Percentiles rank a stretch among this genome's conserved stretches.
Conservation (phyloP, 2,797 vertebrate genomes). For the Eupleurogrammus muticus region DNA sequence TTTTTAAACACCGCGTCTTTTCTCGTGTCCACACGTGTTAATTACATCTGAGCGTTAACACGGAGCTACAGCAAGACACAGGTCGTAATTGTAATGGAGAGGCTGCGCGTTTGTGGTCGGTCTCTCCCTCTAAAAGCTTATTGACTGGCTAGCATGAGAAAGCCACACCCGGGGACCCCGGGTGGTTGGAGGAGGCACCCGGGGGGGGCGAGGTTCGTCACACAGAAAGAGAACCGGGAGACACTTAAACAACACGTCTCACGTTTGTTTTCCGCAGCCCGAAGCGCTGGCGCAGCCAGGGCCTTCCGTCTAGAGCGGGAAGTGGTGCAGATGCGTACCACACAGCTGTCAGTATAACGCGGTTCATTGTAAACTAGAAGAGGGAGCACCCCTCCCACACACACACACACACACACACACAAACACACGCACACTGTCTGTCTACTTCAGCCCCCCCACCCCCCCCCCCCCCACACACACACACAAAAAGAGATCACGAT, state of each 20-base stretch:
- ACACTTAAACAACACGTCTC: slow-evolving; percentile 68
- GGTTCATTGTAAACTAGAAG: slow-evolving; percentile 83
- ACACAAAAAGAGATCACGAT: slow-evolving; percentile 71
- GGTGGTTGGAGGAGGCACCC: slow-evolving; percentile 27
- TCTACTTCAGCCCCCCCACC: slow-evolving; percentile 31
- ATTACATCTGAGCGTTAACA: slow-evolving; percentile 60
- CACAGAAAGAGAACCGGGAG: slow-evolving; percentile 54
- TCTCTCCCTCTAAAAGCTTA: slow-evolving; percentile 61
- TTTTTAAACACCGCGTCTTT: slow-evolving; percentile 26
- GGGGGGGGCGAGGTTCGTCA: slow-evolving; percentile 57
- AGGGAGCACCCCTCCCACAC: slow-evolving; percentile 77
- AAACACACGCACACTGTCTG: background rate
- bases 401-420: too few relatives aligned
- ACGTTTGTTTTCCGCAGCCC: slow-evolving; percentile 62
- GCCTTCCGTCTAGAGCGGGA: slow-evolving; percentile 65
- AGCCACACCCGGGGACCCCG: slow-evolving; percentile 57
- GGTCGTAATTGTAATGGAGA: slow-evolving; percentile 62
- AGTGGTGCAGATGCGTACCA: slow-evolving; percentile 60
- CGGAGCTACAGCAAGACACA: slow-evolving; percentile 58
- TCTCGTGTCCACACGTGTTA: slow-evolving; percentile 50
- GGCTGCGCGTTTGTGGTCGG: slow-evolving; percentile 64
- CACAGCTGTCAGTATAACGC: slow-evolving; percentile 78
- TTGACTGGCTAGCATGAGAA: slow-evolving; percentile 65
- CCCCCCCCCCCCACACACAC: slow-evolving; percentile 61
- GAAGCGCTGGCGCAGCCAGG: slow-evolving; percentile 55